These are phyloP conservation scores for Sander vitreus DNA, from an alignment of 2,113 vertebrate genomes.

Conservation along the genomic window DNA sequence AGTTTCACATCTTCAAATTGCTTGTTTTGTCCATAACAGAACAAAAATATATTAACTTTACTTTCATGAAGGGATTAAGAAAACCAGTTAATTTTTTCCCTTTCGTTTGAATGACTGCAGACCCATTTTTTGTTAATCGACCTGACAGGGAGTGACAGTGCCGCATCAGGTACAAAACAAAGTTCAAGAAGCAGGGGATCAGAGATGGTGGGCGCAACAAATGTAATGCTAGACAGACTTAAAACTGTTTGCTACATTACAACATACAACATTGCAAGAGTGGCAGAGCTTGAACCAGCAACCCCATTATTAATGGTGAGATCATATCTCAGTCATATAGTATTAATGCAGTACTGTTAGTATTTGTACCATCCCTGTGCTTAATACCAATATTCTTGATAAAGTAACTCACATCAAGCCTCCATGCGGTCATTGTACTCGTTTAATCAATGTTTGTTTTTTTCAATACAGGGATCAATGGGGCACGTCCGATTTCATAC, in stretches of 20 bases:
- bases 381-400: not conserved
- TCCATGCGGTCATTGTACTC: not conserved
- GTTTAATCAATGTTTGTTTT: constrained; percentile 43
- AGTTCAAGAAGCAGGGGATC: too few species aligned
- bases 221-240: too few species aligned
- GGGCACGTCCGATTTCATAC: constrained; percentile 87
- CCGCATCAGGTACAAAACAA: not conserved
- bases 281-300: too few species aligned
- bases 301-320: too few species aligned
- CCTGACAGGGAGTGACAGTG: not conserved
- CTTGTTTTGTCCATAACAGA: not conserved
- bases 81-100: too few species aligned
- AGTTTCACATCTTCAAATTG: not conserved
- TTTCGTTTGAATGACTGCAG: not conserved
- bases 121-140: not conserved
- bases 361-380: not conserved
- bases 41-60: not conserved
- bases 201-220: too few species aligned
- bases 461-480: constrained; percentile 79
- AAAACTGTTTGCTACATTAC: too few species aligned
- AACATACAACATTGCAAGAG: too few species aligned
- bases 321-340: not conserved
- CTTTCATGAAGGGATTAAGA: too few species aligned
- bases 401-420: not conserved
- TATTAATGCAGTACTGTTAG: not conserved